phyloP scores from a whole-genome alignment of 2,888 invertebrate species.

The Anodontia alba region DNA sequence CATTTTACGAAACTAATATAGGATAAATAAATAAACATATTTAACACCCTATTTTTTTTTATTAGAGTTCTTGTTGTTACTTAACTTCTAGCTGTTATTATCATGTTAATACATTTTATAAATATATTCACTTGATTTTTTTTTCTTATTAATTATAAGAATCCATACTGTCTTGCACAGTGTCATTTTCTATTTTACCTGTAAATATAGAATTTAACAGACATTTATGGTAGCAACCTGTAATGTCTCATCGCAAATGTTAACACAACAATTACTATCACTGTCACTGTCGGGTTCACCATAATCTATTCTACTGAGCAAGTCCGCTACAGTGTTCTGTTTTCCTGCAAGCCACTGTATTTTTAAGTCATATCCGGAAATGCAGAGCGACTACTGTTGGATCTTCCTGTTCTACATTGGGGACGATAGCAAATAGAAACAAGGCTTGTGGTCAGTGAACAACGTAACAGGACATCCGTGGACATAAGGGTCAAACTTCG shows the following conservation, averaged over 20 bases:
- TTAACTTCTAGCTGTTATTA: too few species aligned
- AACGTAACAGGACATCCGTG: constrained; percentile 3
- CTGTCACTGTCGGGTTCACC: background rate
- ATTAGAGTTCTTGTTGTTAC: too few species aligned
- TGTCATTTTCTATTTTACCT: too few species aligned
- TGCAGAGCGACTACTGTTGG: background rate
- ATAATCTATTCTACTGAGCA: background rate
- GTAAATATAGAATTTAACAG: too few species aligned
- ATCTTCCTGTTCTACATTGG: constrained; percentile 20
- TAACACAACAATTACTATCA: background rate
- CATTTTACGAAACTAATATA: too few species aligned
- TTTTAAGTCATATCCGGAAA: constrained; percentile 2
- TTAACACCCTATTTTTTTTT: too few species aligned
- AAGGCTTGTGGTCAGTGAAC: constrained; percentile 23
- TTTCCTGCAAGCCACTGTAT: background rate
- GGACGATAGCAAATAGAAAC: background rate
- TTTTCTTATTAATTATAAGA: too few species aligned
- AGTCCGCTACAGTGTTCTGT: background rate
- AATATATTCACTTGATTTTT: too few species aligned
- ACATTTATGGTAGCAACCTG: too few species aligned
- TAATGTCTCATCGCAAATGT: background rate
- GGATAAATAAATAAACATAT: too few species aligned
- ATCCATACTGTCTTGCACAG: too few species aligned
- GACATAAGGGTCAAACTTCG: constrained; percentile 12
- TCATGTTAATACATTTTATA: too few species aligned